Base-by-base conservation (phyloP, 2,797 vertebrate species). In the Kryptopterus vitreolus region DNA sequence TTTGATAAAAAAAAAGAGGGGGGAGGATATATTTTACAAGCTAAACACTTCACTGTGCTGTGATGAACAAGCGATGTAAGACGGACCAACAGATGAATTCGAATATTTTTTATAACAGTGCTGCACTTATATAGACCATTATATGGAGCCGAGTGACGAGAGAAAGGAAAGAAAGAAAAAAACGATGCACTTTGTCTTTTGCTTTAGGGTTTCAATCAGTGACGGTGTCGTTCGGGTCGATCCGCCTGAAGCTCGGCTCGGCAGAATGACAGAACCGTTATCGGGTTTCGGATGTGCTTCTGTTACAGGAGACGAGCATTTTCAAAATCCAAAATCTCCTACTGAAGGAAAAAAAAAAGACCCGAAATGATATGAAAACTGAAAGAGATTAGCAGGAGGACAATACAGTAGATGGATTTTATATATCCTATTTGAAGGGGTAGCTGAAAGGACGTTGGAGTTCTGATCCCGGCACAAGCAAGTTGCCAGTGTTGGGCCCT, bases 1-100 rank as follows among this genome's bases (percentile, higher is more conserved):
- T 92, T 92, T 87, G 88, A 87, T 88, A 89, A 84, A 86, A 86
- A 43, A 43, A 10, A 43, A 38, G 9, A 43, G n/a, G n/a, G n/a
- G n/a, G n/a, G n/a, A 76, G 52, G 77, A 84, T 87, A 85, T 88
- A 88, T 90, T 85, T 89, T 88, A 85, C 86, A 85, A 80, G 80
- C n/a, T 84, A 77, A 87, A 83, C 85, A 85, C 26, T 52, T 31
- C 1, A 72, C 50, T 29, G 29, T 2, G 6, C 18, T 50, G 55
- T n/a, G 35, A 61, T 55, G 43, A 78, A 58, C 63, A 75, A 55
- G 69, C n/a, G 69, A 59, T 38, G 55, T 81, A 79, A 72, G 75
- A 65, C 24, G 71, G 77, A 80, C 73, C 70, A 82, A 86, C 50
- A 76, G 4, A 58, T 57, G 75, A 71, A 73, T 73, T 13, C n/a